These are phyloP conservation scores for Ennomos fuscantarius DNA, from an alignment of 2,888 invertebrate species.

Conservation along the genomic window DNA sequence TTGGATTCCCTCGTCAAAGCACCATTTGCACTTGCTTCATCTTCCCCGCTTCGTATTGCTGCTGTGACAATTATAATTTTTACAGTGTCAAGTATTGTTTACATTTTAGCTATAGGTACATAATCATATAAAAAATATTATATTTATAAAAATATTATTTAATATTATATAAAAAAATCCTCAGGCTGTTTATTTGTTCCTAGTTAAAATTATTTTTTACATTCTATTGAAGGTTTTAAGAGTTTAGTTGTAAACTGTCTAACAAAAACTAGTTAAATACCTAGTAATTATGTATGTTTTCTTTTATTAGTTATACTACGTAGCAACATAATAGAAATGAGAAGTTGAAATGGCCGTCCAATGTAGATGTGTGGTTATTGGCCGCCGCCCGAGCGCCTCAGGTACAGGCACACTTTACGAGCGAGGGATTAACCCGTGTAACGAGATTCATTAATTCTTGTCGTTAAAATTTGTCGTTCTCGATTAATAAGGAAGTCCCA, in stretches of 20 bases:
- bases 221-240: no score
- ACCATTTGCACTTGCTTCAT: slow-evolving; percentile 67
- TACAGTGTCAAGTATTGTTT: slow-evolving; percentile 26
- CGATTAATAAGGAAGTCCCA: slow-evolving; percentile 85
- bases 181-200: not conserved
- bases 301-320: not conserved
- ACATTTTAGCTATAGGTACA: not conserved
- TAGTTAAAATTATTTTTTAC: no score
- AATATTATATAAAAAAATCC: not conserved
- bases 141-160: not conserved
- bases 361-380: slow-evolving; percentile 53
- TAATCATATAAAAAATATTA: not conserved
- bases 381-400: slow-evolving; percentile 73
- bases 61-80: slow-evolving; percentile 28
- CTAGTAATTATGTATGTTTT: no score
- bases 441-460: slow-evolving; percentile 86
- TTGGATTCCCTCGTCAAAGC: slow-evolving; percentile 71
- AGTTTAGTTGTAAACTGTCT: no score
- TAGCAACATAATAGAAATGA: slow-evolving; percentile 27
- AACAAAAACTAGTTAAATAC: no score
- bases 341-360: slow-evolving; percentile 42
- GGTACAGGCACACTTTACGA: slow-evolving; percentile 83
- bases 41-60: slow-evolving; percentile 39
- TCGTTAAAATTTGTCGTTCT: slow-evolving; percentile 87
- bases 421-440: slow-evolving; percentile 85